Conservation (phyloP, 2,113 vertebrate genomes). For the Dolichallabes microphthalmus region DNA sequence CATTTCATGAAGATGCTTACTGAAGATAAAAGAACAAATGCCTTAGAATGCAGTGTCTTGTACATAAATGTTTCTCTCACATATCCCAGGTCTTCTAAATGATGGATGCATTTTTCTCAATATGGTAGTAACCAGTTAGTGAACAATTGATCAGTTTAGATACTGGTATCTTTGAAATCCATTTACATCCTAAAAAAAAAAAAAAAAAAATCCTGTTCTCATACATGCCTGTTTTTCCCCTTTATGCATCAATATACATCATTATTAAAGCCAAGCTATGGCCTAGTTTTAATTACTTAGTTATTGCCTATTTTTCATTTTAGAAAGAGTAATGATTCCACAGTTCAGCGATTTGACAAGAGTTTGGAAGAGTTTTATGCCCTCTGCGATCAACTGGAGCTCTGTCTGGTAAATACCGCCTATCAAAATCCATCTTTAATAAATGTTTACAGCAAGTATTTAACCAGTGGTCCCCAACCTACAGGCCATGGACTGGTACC, state of each 20-base stretch:
- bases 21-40: not conserved
- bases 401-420: constrained; percentile 80
- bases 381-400: constrained; percentile 89
- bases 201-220: not conserved
- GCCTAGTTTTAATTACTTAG: not conserved
- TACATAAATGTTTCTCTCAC: not conserved
- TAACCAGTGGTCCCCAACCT: no score
- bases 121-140: not conserved
- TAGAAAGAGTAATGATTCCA: constrained; percentile 83
- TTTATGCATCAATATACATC: not conserved
- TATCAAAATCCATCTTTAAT: not conserved
- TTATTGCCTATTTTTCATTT: not conserved
- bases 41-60: not conserved
- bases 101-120: not conserved
- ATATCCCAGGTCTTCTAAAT: not conserved
- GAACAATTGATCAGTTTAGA: not conserved
- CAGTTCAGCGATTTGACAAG: constrained; percentile 89
- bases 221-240: not conserved
- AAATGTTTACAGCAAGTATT: not conserved
- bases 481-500: no score
- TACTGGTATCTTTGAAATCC: not conserved
- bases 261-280: not conserved
- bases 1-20: not conserved
- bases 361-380: constrained; percentile 93
- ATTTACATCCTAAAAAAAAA: not conserved